Conservation (phyloP, 2,113 vertebrate species). For the Microtus oregoni region DNA sequence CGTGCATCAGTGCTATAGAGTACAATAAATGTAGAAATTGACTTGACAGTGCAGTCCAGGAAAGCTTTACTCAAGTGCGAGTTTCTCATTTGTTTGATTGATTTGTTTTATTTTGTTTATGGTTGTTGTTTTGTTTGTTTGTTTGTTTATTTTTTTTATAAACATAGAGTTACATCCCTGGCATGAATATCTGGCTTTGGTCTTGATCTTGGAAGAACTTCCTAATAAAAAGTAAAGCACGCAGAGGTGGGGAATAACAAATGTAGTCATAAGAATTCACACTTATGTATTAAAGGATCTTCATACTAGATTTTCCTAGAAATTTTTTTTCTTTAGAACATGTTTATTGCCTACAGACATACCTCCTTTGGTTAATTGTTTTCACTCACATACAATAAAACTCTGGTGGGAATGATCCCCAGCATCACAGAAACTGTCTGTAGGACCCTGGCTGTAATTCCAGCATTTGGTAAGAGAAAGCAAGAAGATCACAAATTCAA, state of each 20-base stretch:
- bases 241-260: background rate
- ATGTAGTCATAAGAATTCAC: background rate
- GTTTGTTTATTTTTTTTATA: background rate
- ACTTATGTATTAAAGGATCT: background rate
- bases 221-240: background rate
- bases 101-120: background rate
- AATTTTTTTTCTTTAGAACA: background rate
- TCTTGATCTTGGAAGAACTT: constrained; percentile 25
- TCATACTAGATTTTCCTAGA: constrained; percentile 16
- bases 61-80: background rate
- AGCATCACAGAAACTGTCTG: background rate
- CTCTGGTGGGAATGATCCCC: background rate
- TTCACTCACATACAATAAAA: background rate
- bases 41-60: background rate
- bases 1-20: background rate
- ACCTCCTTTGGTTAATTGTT: background rate
- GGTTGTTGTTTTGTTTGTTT: background rate
- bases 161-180: background rate
- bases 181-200: background rate
- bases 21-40: background rate
- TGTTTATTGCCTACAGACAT: background rate
- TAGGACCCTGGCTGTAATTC: background rate
- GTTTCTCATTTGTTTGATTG: background rate
- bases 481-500: background rate
- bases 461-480: background rate